A percentile compares a stretch with the other conserved stretches of the same genome.
Conservation (phyloP, 2,113 vertebrate genomes). For the Eubucco bourcierii region DNA sequence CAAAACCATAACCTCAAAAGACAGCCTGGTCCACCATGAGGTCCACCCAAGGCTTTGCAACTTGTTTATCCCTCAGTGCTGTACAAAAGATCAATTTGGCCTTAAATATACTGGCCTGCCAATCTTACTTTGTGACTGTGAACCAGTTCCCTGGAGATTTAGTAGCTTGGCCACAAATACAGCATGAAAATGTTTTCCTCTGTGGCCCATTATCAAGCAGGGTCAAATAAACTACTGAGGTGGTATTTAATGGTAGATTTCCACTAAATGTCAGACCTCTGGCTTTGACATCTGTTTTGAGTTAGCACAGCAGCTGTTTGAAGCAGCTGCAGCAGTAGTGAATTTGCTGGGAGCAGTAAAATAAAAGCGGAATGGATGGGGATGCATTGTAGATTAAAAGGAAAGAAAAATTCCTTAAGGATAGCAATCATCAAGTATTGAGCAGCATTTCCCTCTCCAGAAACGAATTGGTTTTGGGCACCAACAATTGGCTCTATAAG, state of each 20-base stretch:
- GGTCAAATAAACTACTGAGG: constrained; percentile 74
- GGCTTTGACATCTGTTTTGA: constrained; percentile 77
- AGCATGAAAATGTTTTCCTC: constrained; percentile 56
- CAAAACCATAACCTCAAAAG: background rate
- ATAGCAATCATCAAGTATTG: constrained; percentile 55
- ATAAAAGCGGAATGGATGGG: constrained; percentile 28
- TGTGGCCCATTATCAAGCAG: constrained; percentile 64
- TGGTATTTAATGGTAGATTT: constrained; percentile 77
- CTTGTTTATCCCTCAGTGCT: background rate
- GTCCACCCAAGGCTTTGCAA: background rate
- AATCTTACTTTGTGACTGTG: constrained; percentile 1
- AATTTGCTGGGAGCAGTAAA: constrained; percentile 61
- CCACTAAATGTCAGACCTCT: constrained; percentile 75
- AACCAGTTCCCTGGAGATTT: background rate
- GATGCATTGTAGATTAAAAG: constrained; percentile 46
- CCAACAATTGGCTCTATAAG: background rate
- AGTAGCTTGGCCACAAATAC: constrained; percentile 37
- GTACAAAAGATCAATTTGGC: background rate
- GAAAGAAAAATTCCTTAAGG: constrained; percentile 44
- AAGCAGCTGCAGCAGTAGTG: constrained; percentile 69
- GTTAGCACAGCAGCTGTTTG: constrained; percentile 76
- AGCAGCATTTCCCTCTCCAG: constrained; percentile 39
- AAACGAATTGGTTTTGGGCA: constrained; percentile 1
- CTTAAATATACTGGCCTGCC: background rate
- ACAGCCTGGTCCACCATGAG: background rate